Conservation (phyloP, 2,888 invertebrate genomes). For the Serripes groenlandicus region DNA sequence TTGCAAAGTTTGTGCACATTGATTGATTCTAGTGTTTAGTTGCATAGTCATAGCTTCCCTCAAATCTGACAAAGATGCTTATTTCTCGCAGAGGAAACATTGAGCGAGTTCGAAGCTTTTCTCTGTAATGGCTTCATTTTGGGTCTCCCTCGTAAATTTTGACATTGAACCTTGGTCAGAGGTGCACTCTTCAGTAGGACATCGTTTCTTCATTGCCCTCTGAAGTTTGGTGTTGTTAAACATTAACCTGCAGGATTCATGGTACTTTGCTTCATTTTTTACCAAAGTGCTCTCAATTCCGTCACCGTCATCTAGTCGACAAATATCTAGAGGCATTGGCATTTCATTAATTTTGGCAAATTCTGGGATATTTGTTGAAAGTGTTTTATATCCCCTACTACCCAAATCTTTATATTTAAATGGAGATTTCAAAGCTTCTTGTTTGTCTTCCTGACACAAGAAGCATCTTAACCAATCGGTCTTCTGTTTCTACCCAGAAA, state of each 20-base stretch:
- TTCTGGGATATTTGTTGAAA: constrained; percentile 46
- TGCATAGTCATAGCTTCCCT: constrained; percentile 64
- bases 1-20: constrained; percentile 53
- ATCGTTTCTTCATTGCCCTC: constrained; percentile 37
- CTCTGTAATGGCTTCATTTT: background rate
- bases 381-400: constrained; percentile 30
- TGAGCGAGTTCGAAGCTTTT: constrained; percentile 1
- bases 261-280: constrained; percentile 60
- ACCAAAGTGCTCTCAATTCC: constrained; percentile 63
- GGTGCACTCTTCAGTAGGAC: background rate
- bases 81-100: constrained; percentile 58
- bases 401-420: background rate
- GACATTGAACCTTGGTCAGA: constrained; percentile 4
- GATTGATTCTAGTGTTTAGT: constrained; percentile 51
- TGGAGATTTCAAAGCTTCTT: constrained; percentile 27
- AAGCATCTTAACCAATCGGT: constrained; percentile 26
- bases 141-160: too few relatives aligned
- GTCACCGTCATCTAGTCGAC: constrained; percentile 60
- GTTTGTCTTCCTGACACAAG: constrained; percentile 17
- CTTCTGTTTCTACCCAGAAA: too few relatives aligned
- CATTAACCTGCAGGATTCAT: constrained; percentile 45
- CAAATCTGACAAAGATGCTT: constrained; percentile 30
- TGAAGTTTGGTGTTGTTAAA: constrained; percentile 62
- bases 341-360: constrained; percentile 43
- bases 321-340: constrained; percentile 48